Evolutionary conservation across 2,888 invertebrate species (phyloP).

Genomic region (Saturnia japonica): DNA sequence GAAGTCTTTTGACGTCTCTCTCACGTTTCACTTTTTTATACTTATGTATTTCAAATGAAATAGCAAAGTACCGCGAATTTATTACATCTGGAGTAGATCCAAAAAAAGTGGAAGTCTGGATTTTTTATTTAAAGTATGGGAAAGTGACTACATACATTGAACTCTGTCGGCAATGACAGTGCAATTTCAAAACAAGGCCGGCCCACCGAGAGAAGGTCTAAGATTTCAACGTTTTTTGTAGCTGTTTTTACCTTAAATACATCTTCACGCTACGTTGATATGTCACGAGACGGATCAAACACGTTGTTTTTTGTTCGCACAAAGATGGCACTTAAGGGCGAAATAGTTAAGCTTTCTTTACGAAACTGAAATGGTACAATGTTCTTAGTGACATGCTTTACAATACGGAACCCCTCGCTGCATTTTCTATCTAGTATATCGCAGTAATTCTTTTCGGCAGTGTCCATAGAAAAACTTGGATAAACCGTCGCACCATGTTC

Average conservation of each 20-base stretch:
- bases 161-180: not conserved
- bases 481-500: too few species aligned
- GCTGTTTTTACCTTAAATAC: not conserved
- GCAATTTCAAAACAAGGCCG: not conserved
- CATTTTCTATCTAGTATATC: not conserved
- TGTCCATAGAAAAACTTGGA: not conserved
- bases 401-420: not conserved
- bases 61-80: not conserved
- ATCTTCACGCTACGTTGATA: not conserved
- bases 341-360: not conserved
- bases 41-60: not conserved
- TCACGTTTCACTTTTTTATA: not conserved
- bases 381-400: not conserved
- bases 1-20: not conserved
- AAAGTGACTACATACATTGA: too few species aligned
- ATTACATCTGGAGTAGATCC: too few species aligned
- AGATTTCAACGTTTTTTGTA: not conserved
- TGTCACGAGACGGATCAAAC: not conserved
- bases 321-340: not conserved
- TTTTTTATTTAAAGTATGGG: too few species aligned
- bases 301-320: not conserved
- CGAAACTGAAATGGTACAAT: not conserved
- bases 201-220: not conserved
- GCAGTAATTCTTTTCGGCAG: not conserved
- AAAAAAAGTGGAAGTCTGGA: too few species aligned